Percentiles rank a stretch among this genome's conserved stretches.
phyloP scores from a whole-genome alignment of 2,888 invertebrate species.

The Incurvaria masculella region DNA sequence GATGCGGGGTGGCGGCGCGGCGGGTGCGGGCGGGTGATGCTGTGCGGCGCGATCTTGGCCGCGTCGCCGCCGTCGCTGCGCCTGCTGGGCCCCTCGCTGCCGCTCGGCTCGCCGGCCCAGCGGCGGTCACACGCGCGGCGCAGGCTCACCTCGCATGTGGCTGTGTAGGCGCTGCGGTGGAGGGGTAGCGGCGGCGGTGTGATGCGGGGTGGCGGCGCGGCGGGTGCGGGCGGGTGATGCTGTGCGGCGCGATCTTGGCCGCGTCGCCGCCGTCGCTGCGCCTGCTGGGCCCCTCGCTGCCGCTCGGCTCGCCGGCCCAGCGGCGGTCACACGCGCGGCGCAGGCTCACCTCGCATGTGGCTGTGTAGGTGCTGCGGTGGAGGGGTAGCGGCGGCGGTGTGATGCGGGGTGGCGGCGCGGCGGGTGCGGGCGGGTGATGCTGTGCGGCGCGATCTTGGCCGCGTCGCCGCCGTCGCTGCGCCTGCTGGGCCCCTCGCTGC shows the following conservation, averaged over 20 bases:
- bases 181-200: slow-evolving; percentile 13
- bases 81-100: slow-evolving; percentile 60
- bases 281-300: slow-evolving; percentile 60
- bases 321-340: too few relatives aligned
- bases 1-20: slow-evolving; percentile 12
- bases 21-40: slow-evolving; percentile 33
- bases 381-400: slow-evolving; percentile 13
- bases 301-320: slow-evolving; percentile 55
- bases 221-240: slow-evolving; percentile 42
- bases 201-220: slow-evolving; percentile 13
- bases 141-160: too few relatives aligned
- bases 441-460: slow-evolving; percentile 51
- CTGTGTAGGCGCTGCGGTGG: not conserved
- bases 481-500: slow-evolving; percentile 60
- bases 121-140: too few relatives aligned
- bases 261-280: slow-evolving; percentile 55
- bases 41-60: slow-evolving; percentile 51
- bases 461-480: slow-evolving; percentile 55
- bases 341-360: too few relatives aligned
- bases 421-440: slow-evolving; percentile 42
- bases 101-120: slow-evolving; percentile 55
- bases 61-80: slow-evolving; percentile 55
- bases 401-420: slow-evolving; percentile 13
- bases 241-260: slow-evolving; percentile 51
- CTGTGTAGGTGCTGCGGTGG: not conserved